These are phyloP conservation scores for Hyalella azteca DNA, from an alignment of 2,888 invertebrate species.

Conservation along the genomic window DNA sequence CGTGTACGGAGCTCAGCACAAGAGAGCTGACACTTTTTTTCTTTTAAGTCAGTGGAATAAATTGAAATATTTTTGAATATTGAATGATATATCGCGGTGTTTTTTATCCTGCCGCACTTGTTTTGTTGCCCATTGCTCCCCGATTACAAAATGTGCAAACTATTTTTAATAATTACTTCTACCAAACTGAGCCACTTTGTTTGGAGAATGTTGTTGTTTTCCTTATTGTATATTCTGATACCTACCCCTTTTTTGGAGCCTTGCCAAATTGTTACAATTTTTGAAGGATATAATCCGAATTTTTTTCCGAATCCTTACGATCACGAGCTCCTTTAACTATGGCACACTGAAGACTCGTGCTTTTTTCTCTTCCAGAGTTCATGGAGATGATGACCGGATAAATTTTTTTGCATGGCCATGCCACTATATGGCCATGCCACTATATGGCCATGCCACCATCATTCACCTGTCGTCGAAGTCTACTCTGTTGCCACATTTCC, in stretches of 20 bases:
- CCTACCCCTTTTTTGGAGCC: background rate
- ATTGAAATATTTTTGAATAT: no score
- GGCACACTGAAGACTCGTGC: slow-evolving; percentile 18
- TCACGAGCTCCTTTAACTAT: background rate
- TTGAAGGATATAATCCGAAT: background rate
- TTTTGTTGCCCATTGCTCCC: background rate
- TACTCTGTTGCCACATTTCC: slow-evolving; percentile 2
- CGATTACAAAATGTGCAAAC: background rate
- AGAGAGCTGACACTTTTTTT: no score
- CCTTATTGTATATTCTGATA: background rate
- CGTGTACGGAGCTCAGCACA: no score
- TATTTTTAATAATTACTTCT: no score
- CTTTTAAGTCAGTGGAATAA: no score
- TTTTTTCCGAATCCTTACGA: no score
- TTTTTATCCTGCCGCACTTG: no score
- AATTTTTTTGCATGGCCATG: slow-evolving; percentile 58
- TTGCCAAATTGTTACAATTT: background rate
- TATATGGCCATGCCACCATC: slow-evolving; percentile 44
- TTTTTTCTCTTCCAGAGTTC: slow-evolving; percentile 43
- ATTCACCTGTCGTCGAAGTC: slow-evolving; percentile 39
- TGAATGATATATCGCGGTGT: no score
- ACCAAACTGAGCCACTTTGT: slow-evolving; percentile 4
- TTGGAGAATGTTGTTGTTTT: background rate
- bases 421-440: slow-evolving; percentile 53
- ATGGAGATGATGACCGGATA: slow-evolving; percentile 54